These are phyloP conservation scores for Melipona beecheii DNA, from an alignment of 2,888 invertebrate genomes.

Conservation along the genomic window DNA sequence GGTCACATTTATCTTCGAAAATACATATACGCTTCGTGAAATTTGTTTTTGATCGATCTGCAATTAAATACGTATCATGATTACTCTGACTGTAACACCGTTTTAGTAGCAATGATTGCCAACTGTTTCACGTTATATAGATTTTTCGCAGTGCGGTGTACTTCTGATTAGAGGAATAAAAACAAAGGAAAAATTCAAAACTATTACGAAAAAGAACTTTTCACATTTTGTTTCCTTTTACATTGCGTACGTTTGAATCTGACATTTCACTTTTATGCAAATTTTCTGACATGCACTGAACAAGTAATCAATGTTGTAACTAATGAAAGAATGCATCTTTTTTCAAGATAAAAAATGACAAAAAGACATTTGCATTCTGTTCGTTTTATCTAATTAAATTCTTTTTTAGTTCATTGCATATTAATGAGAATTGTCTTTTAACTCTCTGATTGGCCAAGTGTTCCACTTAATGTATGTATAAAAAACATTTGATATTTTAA, in stretches of 20 bases:
- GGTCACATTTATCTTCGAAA: constrained; percentile 56
- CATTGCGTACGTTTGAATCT: background rate
- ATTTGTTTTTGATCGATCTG: constrained; percentile 42
- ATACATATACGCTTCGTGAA: constrained; percentile 6
- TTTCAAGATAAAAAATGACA: background rate
- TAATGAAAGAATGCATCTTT: background rate
- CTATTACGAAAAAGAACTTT: background rate
- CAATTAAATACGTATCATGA: constrained; percentile 39
- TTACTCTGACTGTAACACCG: constrained; percentile 26
- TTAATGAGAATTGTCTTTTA: background rate
- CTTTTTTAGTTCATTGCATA: background rate
- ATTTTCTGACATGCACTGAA: background rate
- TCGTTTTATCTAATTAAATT: background rate
- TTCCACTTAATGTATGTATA: background rate
- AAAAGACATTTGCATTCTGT: background rate
- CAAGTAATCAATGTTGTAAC: background rate
- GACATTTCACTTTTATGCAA: background rate
- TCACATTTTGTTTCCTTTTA: background rate
- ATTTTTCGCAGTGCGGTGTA: background rate
- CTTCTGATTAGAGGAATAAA: background rate
- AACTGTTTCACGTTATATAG: constrained; percentile 29
- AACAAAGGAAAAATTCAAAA: background rate
- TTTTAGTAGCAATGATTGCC: constrained; percentile 45
- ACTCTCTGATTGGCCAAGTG: background rate
- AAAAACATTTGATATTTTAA: background rate